Percentiles rank a stretch among this genome's conserved stretches.
These are phyloP conservation scores for Aptenodytes forsteri DNA, from an alignment of 2,113 vertebrate species.

Conservation along the genomic window DNA sequence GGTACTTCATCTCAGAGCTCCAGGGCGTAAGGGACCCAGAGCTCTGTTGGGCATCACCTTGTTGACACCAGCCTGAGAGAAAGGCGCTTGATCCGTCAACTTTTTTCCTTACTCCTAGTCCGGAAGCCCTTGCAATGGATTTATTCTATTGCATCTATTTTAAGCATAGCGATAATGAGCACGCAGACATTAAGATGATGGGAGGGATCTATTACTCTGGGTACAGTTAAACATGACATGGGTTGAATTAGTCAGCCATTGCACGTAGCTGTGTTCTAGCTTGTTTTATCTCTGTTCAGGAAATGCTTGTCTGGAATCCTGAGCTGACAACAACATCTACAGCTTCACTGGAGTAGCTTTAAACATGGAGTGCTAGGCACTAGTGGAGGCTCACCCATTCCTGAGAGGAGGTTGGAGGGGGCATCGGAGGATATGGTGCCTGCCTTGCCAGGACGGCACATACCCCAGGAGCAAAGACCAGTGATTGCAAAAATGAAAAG, in stretches of 20 bases:
- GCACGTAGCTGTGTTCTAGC: constrained; percentile 20
- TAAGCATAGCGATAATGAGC: not conserved
- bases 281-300: constrained; percentile 46
- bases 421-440: constrained; percentile 31
- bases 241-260: constrained; percentile 52
- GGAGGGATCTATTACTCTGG: constrained; percentile 21
- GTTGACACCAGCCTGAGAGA: constrained; percentile 62
- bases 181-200: not conserved
- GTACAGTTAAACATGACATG: constrained; percentile 12
- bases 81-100: constrained; percentile 41
- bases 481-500: not conserved
- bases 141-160: constrained; percentile 32
- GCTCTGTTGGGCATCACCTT: constrained; percentile 57
- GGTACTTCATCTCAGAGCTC: constrained; percentile 65
- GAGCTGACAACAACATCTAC: constrained; percentile 67
- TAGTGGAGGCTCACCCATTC: constrained; percentile 72
- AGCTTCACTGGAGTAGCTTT: constrained; percentile 67
- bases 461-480: constrained; percentile 41
- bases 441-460: constrained; percentile 3
- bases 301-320: constrained; percentile 55
- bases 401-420: constrained; percentile 64
- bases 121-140: constrained; percentile 59
- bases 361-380: constrained; percentile 75
- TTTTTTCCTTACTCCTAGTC: constrained; percentile 8
- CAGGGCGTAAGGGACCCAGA: constrained; percentile 30